A percentile compares a stretch with the other conserved stretches of the same genome.
Conservation (phyloP, 1,140 invertebrate species). For the Drosophila rhopaloa region DNA sequence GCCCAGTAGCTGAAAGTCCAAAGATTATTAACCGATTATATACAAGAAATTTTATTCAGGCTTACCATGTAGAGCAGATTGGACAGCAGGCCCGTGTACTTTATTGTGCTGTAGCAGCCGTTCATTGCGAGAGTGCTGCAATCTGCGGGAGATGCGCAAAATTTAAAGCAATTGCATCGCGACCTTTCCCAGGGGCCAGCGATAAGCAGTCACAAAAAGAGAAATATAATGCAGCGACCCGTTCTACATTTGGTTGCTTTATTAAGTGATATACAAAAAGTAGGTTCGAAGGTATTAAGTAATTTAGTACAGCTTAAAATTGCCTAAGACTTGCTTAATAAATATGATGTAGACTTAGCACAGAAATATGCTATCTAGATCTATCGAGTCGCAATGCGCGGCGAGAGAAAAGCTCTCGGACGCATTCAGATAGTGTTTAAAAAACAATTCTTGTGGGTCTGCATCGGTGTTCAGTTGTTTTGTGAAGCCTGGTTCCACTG, state of each 20-base stretch:
- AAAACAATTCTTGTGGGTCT: conserved; percentile 77
- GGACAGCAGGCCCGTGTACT: conserved; percentile 67
- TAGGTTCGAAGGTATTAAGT: conserved; percentile 55
- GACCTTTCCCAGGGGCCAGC: conserved; percentile 30
- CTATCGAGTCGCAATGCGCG: conserved; percentile 14
- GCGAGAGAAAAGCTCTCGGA: conserved; percentile 23
- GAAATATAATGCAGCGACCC: conserved; percentile 18
- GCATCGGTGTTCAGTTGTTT: conserved; percentile 47
- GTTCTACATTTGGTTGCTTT: conserved; percentile 46
- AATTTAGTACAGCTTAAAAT: conserved; percentile 53
- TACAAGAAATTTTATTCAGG: background rate
- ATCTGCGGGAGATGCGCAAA: conserved; percentile 32
- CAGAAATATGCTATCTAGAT: conserved; percentile 20
- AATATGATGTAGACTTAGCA: conserved; percentile 73
- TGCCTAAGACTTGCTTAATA: conserved; percentile 64
- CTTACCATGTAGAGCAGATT: conserved; percentile 78
- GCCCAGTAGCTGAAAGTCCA: conserved; percentile 57
- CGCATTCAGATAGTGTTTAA: conserved; percentile 48
- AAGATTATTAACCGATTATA: background rate
- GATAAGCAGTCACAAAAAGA: conserved; percentile 37
- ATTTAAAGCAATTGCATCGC: conserved; percentile 58
- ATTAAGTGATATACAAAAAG: conserved; percentile 55
- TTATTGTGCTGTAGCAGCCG: conserved; percentile 74
- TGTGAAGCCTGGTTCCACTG: background rate
- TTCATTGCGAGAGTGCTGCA: conserved; percentile 62